Conservation (phyloP, 2,113 vertebrate genomes). For the Zosterops borbonicus region DNA sequence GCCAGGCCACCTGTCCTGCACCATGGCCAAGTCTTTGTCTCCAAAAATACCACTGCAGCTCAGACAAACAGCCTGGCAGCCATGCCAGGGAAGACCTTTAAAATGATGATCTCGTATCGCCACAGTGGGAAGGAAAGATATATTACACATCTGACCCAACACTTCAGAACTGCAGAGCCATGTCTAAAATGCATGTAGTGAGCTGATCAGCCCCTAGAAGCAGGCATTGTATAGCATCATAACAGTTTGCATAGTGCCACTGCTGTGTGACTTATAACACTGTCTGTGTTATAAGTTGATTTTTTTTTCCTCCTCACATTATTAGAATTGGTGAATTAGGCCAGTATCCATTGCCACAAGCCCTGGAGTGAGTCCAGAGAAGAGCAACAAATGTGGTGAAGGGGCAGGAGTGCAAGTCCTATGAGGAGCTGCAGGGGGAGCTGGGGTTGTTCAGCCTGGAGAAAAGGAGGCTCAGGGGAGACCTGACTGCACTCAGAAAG, state of each 20-base stretch:
- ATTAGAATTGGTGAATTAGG: neutral
- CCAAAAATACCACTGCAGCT: slow-evolving; percentile 67
- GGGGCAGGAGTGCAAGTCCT: neutral
- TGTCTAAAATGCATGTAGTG: neutral
- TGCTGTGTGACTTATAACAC: neutral
- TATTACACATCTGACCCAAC: neutral
- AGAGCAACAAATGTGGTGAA: neutral
- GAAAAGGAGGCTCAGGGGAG: neutral
- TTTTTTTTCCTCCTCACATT: neutral
- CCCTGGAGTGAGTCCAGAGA: neutral
- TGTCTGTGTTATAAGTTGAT: neutral
- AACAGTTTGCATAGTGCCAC: neutral
- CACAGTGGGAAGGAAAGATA: slow-evolving; percentile 18
- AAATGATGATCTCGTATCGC: neutral
- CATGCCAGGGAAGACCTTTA: slow-evolving; percentile 56
- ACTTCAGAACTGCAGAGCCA: neutral
- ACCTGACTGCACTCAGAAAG: neutral
- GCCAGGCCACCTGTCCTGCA: slow-evolving; percentile 69
- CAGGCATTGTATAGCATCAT: neutral
- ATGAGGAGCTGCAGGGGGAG: neutral
- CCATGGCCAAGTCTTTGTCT: slow-evolving; percentile 36
- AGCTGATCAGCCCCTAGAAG: neutral
- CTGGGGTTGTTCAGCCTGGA: neutral
- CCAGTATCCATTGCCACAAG: neutral
- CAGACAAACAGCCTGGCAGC: slow-evolving; percentile 53